These are phyloP conservation scores for Xiphydria camelus DNA, from an alignment of 2,888 invertebrate species.

Conservation along the genomic window DNA sequence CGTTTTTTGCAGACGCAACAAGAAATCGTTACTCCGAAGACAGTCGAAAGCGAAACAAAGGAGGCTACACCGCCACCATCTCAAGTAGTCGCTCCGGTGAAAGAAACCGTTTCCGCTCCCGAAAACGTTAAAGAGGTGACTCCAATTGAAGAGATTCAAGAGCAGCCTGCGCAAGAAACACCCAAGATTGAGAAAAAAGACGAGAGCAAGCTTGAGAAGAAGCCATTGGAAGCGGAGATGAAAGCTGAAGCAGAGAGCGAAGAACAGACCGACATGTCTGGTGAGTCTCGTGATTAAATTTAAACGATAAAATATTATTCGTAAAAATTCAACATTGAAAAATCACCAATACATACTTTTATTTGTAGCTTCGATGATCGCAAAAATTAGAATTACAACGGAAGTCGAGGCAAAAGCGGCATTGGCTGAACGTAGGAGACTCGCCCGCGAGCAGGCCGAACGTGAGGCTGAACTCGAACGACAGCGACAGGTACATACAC, in stretches of 20 bases:
- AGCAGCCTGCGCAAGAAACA: constrained; percentile 20
- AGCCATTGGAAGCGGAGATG: constrained; percentile 38
- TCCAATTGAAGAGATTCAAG: constrained; percentile 34
- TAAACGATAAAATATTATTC: constrained; percentile 1
- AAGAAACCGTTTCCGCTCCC: too few relatives aligned
- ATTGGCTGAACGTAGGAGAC: constrained; percentile 82
- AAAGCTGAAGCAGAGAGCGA: constrained; percentile 50
- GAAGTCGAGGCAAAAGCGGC: constrained; percentile 95
- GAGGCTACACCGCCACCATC: too few relatives aligned
- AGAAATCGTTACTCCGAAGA: too few relatives aligned
- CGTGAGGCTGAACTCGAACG: constrained; percentile 85
- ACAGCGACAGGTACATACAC: constrained; percentile 59
- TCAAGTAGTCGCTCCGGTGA: too few relatives aligned
- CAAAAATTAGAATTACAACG: constrained; percentile 75
- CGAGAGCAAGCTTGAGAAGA: constrained; percentile 48
- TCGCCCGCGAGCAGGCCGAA: constrained; percentile 91
- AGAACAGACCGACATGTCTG: constrained; percentile 65
- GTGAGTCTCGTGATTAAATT: constrained; percentile 55
- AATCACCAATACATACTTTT: too few relatives aligned
- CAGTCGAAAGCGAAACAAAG: too few relatives aligned
- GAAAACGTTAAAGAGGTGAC: constrained; percentile 39
- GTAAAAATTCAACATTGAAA: neutral
- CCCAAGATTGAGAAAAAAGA: constrained; percentile 37
- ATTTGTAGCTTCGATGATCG: constrained; percentile 66
- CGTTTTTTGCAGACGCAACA: neutral